These are phyloP conservation scores for Cephalopachus bancanus DNA, from an alignment of 2,797 vertebrate species.

Conservation along the genomic window DNA sequence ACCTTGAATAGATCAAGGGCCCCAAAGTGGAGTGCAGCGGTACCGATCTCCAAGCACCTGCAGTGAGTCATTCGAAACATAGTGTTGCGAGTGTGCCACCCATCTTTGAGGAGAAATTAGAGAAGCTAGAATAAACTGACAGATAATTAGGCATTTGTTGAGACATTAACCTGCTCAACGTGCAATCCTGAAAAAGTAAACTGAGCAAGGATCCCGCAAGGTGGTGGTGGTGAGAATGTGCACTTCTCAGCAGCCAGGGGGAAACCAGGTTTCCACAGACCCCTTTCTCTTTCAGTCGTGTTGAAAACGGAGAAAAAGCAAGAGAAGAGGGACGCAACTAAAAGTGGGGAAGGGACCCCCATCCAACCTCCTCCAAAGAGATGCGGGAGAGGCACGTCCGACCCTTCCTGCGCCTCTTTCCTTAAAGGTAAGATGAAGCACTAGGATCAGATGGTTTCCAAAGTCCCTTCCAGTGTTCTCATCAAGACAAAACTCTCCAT, in stretches of 20 bases:
- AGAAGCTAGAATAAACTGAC: background rate
- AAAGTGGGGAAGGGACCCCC: background rate
- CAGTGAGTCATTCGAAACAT: background rate
- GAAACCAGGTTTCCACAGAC: background rate
- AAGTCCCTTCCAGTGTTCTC: background rate
- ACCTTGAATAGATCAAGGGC: background rate
- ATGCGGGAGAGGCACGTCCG: background rate
- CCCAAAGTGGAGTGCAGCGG: background rate
- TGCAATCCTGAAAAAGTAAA: constrained; percentile 23
- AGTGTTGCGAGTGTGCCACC: background rate
- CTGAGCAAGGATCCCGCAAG: background rate
- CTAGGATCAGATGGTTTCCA: background rate
- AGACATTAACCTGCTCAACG: background rate
- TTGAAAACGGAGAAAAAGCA: background rate
- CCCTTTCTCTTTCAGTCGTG: background rate
- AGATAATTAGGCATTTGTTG: background rate
- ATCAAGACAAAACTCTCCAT: background rate
- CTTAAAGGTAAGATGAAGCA: background rate
- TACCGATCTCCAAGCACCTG: background rate
- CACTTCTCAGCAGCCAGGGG: background rate
- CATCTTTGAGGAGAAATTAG: background rate
- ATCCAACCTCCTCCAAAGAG: background rate
- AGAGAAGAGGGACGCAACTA: background rate
- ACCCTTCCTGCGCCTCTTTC: background rate
- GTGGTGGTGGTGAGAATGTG: background rate